These are phyloP conservation scores for Peromyscus attwateri DNA, from an alignment of 2,797 vertebrate genomes.

Conservation along the genomic window DNA sequence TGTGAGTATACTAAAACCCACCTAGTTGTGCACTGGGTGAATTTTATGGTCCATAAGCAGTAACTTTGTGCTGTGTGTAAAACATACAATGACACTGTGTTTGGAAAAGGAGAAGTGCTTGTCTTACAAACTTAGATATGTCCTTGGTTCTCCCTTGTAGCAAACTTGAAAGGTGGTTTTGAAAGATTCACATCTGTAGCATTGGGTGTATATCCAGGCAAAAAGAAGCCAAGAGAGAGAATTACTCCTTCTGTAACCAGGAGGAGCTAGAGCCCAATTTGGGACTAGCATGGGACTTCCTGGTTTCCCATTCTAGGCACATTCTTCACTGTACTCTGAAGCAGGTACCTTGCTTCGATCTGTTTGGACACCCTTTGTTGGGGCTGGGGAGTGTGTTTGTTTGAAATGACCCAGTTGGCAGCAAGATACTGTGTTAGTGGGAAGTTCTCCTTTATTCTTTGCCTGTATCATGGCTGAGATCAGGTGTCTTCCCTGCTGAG, in stretches of 20 bases:
- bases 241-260: background rate
- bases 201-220: background rate
- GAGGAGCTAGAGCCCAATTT: background rate
- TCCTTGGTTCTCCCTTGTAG: slow-evolving; percentile 46
- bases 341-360: background rate
- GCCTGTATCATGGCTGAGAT: background rate
- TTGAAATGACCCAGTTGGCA: slow-evolving; percentile 57
- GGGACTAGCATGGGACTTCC: slow-evolving; percentile 5
- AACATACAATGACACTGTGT: background rate
- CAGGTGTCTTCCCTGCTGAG: slow-evolving; percentile 32
- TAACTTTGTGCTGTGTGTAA: slow-evolving; percentile 17
- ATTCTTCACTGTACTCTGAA: background rate
- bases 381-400: slow-evolving; percentile 12
- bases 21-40: background rate
- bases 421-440: slow-evolving; percentile 1
- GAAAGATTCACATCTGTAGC: background rate
- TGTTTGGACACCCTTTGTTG: slow-evolving; percentile 29
- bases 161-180: background rate
- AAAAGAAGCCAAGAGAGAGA: slow-evolving; percentile 50
- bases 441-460: slow-evolving; percentile 44
- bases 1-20: slow-evolving; percentile 26
- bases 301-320: background rate
- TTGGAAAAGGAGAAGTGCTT: slow-evolving; percentile 28
- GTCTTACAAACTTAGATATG: background rate
- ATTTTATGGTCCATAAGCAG: slow-evolving; percentile 36